Base-by-base conservation (phyloP, 1,140 invertebrate genomes). In the Drosophila biarmipes region DNA sequence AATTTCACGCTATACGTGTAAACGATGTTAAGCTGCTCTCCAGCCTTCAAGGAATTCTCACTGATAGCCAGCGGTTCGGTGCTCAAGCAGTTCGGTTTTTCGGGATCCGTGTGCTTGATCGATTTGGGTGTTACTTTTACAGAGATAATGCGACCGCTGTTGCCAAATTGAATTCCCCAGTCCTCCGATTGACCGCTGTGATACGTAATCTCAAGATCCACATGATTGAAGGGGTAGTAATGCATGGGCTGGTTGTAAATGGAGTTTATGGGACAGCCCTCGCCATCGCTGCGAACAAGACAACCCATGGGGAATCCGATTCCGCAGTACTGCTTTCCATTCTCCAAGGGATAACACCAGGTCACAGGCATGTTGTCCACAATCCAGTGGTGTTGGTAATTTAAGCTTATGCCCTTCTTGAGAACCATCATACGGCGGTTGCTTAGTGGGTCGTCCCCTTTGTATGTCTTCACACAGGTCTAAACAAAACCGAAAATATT, bases 281-380 rank as follows among this genome's bases (percentile, higher is more conserved):
- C 86, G 48, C 89, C 79, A 59, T 92, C 90, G 7, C 68, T 46
- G 27, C 93, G 92, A 14, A 94, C 93, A 76, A 96, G 97, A 92
- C 99, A 99, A n/a, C 99, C 99, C 96, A 99, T 98, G 1, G 98
- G 98, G 92, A 99, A 99, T 34, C 98, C 98, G 59, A 96, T 98
- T 45, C 96, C 97, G 92, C 98, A 99, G 93, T 97, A 96, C 80
- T 96, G 95, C 91, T 95, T 94, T 64, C 93, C 95, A 91, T 95
- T 94, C 73, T 97, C 96, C 61, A 93, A 91, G 61, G 94, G 92
- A 92, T 98, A 99, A 92, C 98, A 99, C 96, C 97, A 99, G 0
- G 96, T 97, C 2, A 97, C 96, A 34, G 98, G 99, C 98, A 99
- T 99, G 90, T 99, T 99, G 93, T 99, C 96, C 80, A 98, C 95